Conservation (phyloP, 2,797 vertebrate genomes). For the Sebastes melanostomus region DNA sequence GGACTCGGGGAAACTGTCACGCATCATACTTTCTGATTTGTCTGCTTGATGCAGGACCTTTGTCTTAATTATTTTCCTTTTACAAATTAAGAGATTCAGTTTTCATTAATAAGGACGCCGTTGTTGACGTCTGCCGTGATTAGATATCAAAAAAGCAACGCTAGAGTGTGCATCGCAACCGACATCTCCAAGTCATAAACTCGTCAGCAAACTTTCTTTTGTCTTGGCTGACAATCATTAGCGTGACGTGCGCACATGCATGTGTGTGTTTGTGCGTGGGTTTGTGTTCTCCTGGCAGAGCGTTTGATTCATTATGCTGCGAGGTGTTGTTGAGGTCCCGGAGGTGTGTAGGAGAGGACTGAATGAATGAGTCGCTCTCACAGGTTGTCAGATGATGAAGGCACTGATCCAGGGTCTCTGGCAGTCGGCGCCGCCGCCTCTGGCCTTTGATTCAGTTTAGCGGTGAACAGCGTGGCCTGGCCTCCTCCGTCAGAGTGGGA, state of each 20-base stretch:
- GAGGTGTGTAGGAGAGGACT: conserved; percentile 53
- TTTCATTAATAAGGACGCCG: conserved; percentile 66
- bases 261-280: conserved; percentile 15
- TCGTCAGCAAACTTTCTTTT: conserved; percentile 43
- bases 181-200: conserved; percentile 13
- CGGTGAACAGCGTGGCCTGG: not conserved
- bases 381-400: conserved; percentile 52
- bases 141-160: conserved; percentile 35
- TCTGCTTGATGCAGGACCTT: conserved; percentile 64
- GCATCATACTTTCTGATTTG: conserved; percentile 63
- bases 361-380: conserved; percentile 55
- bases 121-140: conserved; percentile 66
- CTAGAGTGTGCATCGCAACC: not conserved
- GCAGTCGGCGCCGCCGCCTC: conserved; percentile 41
- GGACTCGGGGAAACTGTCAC: conserved; percentile 50
- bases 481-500: conserved; percentile 38
- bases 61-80: conserved; percentile 73
- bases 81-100: conserved; percentile 73
- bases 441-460: conserved; percentile 44
- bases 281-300: conserved; percentile 31
- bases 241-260: not conserved
- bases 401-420: conserved; percentile 41
- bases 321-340: conserved; percentile 52
- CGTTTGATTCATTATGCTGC: conserved; percentile 47
- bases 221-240: conserved; percentile 12